Evolutionary conservation across 1,140 invertebrate species (phyloP).

Genomic region (Zaprionus kolodkinae): DNA sequence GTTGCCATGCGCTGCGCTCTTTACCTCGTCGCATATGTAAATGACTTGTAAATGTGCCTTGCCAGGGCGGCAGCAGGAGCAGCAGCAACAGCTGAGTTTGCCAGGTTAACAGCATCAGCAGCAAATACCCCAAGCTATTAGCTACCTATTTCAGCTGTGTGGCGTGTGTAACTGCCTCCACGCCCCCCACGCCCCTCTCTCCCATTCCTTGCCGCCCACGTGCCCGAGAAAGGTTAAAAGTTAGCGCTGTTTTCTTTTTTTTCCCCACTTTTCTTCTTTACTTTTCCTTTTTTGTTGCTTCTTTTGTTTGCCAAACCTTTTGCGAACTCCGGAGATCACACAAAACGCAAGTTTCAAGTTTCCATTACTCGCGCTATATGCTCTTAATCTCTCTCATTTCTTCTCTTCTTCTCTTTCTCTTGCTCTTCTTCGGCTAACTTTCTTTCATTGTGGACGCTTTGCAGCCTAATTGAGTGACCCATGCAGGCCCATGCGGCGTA

Average conservation of each 20-base stretch:
- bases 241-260: neutral
- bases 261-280: neutral
- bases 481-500: slow-evolving; percentile 35
- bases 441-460: neutral
- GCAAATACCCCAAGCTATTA: slow-evolving; percentile 50
- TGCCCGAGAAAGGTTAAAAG: slow-evolving; percentile 35
- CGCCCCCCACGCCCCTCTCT: too few species aligned
- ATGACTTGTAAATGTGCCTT: slow-evolving; percentile 46
- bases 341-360: slow-evolving; percentile 26
- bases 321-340: slow-evolving; percentile 1
- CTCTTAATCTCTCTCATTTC: neutral
- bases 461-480: slow-evolving; percentile 32
- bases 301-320: neutral
- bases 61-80: neutral
- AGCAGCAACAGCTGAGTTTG: slow-evolving; percentile 24
- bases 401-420: too few species aligned
- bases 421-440: too few species aligned
- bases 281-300: neutral
- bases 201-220: neutral
- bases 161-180: too few species aligned
- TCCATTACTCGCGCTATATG: neutral
- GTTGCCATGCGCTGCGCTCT: slow-evolving; percentile 15
- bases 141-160: slow-evolving; percentile 16
- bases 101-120: slow-evolving; percentile 28
- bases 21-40: slow-evolving; percentile 36